Percentiles rank a stretch among this genome's conserved stretches.
phyloP scores from a whole-genome alignment of 2,888 invertebrate genomes.

The Belgica antarctica region DNA sequence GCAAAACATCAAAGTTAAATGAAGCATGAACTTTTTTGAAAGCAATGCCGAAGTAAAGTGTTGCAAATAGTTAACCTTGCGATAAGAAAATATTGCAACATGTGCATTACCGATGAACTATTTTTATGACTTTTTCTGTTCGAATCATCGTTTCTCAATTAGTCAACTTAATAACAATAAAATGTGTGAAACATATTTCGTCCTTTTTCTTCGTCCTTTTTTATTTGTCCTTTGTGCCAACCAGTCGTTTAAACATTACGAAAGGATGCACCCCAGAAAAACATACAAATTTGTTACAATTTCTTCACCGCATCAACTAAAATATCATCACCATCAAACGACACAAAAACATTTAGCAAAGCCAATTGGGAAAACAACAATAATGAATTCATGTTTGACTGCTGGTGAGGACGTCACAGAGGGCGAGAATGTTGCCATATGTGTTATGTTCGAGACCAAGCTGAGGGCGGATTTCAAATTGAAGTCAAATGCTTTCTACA shows the following conservation, averaged over 20 bases:
- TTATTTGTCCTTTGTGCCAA: too few relatives aligned
- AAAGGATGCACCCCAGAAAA: constrained; percentile 7
- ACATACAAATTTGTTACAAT: neutral
- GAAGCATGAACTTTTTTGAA: neutral
- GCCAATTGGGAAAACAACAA: constrained; percentile 22
- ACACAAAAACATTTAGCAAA: constrained; percentile 27
- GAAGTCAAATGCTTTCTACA: constrained; percentile 5
- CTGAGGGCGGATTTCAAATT: constrained; percentile 20
- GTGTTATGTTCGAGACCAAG: neutral
- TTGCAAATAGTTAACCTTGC: neutral
- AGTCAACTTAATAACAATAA: constrained; percentile 21
- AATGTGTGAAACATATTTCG: constrained; percentile 14
- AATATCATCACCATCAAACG: neutral
- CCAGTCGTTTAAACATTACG: neutral
- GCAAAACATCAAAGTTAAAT: constrained; percentile 17
- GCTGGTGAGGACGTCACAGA: neutral
- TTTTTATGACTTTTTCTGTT: neutral
- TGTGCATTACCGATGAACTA: constrained; percentile 39
- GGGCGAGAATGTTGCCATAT: constrained; percentile 24
- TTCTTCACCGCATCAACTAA: neutral
- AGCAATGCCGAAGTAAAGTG: constrained; percentile 12
- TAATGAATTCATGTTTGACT: constrained; percentile 13
- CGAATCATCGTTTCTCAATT: constrained; percentile 23
- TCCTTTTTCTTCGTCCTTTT: neutral
- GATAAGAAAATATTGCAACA: constrained; percentile 32